A percentile compares a stretch with the other conserved stretches of the same genome.
Evolutionary conservation across 2,113 vertebrate species (phyloP).

Genomic region (Osmerus mordax): DNA sequence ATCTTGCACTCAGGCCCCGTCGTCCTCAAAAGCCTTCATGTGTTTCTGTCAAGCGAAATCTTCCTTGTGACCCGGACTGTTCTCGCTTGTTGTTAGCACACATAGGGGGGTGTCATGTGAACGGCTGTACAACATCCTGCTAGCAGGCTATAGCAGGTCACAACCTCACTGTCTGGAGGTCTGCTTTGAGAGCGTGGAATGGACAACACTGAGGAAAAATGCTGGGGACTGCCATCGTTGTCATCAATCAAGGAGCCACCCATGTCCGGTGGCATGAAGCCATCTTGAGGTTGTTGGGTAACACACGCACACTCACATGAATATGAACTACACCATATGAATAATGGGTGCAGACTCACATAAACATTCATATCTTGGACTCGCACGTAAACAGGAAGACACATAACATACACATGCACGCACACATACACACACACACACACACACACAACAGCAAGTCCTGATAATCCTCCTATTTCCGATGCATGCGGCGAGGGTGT

Average conservation of each 20-base stretch:
- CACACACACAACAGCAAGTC: constrained; percentile 22
- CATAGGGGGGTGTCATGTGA: not conserved
- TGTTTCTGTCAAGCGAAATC: no score
- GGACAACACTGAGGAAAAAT: constrained; percentile 1
- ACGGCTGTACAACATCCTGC: not conserved
- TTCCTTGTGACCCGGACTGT: not conserved
- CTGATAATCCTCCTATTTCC: constrained; percentile 11
- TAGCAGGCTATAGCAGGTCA: not conserved
- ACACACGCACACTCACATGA: not conserved
- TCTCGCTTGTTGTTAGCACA: not conserved
- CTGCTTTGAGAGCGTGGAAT: not conserved
- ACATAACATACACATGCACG: not conserved
- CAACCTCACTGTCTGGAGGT: no score
- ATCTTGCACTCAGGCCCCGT: no score
- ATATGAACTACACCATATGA: not conserved
- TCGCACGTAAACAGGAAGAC: not conserved
- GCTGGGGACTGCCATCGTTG: not conserved
- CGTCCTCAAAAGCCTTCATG: no score
- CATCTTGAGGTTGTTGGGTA: not conserved
- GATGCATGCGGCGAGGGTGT: constrained; percentile 6
- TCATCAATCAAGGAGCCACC: constrained; percentile 19
- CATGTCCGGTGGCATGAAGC: constrained; percentile 15
- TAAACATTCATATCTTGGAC: not conserved
- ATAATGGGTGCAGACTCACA: not conserved
- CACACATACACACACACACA: no score